Evolutionary conservation across 2,797 vertebrate genomes (phyloP).

Genomic region (Acrossocheilus fasciatus): DNA sequence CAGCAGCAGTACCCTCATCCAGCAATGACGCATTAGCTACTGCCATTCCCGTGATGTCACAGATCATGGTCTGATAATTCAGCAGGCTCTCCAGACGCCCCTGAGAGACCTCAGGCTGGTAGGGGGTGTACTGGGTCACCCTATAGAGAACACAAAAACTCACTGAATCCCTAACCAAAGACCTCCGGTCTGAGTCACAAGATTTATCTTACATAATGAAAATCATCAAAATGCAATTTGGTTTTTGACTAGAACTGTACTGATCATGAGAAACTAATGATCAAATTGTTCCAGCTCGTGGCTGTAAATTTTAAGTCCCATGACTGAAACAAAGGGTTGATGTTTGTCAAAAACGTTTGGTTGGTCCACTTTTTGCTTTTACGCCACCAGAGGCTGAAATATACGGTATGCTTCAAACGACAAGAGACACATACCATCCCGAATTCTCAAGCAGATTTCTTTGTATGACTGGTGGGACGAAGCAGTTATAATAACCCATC

Average conservation of each 20-base stretch:
- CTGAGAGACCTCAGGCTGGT: slow-evolving; percentile 97
- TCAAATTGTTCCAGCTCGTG: background rate
- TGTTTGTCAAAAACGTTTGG: background rate
- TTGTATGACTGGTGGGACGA: slow-evolving; percentile 89
- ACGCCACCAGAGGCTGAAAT: background rate
- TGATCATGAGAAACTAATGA: slow-evolving; percentile 1
- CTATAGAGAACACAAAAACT: slow-evolving; percentile 70
- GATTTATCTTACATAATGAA: background rate
- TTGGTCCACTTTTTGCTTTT: background rate
- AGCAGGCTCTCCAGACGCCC: slow-evolving; percentile 95
- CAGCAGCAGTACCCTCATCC: slow-evolving; percentile 95
- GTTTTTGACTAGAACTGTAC: background rate
- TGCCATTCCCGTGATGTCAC: slow-evolving; percentile 93
- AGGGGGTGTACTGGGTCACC: slow-evolving; percentile 98
- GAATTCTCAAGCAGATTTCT: slow-evolving; percentile 95
- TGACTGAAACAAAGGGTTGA: background rate
- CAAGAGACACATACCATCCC: slow-evolving; percentile 87
- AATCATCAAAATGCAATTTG: background rate
- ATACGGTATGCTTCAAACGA: background rate
- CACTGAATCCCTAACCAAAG: background rate
- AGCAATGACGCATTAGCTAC: slow-evolving; percentile 94
- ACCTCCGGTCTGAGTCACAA: slow-evolving; percentile 53
- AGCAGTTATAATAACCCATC: slow-evolving; percentile 99
- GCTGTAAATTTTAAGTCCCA: background rate
- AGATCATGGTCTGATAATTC: slow-evolving; percentile 98